A percentile compares a stretch with the other conserved stretches of the same genome.
Conservation (phyloP, 1,140 invertebrate species). For the Listronotus bonariensis region DNA sequence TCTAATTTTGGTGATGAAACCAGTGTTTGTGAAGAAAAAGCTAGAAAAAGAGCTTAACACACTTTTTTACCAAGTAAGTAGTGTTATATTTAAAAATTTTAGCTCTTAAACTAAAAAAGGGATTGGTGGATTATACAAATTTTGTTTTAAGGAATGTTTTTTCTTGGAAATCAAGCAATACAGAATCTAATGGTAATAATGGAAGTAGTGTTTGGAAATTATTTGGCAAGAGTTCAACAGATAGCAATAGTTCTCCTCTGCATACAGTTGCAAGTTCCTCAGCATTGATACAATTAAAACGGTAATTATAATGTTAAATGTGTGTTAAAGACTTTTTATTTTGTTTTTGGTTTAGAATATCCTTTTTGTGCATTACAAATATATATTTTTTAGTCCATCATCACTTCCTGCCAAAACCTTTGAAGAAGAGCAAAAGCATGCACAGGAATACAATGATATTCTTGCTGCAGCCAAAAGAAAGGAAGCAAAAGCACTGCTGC, state of each 20-base stretch:
- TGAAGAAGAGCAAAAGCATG: constrained; percentile 76
- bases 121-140: constrained; percentile 28
- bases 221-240: constrained; percentile 57
- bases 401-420: constrained; percentile 81
- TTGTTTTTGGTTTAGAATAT: background rate
- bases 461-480: constrained; percentile 74
- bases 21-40: constrained; percentile 37
- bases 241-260: constrained; percentile 50
- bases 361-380: constrained; percentile 13
- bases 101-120: background rate
- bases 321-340: background rate
- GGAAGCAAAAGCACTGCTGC: constrained; percentile 69
- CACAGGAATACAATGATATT: constrained; percentile 78
- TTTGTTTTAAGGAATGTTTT: constrained; percentile 67
- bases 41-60: constrained; percentile 51
- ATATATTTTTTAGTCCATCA: constrained; percentile 62
- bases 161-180: constrained; percentile 60
- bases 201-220: constrained; percentile 54
- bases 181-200: constrained; percentile 43
- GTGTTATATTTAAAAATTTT: constrained; percentile 5
- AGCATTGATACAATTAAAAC: constrained; percentile 65
- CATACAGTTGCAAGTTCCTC: constrained; percentile 65
- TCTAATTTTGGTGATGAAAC: constrained; percentile 44
- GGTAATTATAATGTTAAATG: constrained; percentile 50
- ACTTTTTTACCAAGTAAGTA: constrained; percentile 55